A percentile compares a stretch with the other conserved stretches of the same genome.
Conservation (phyloP, 1,140 invertebrate species). For the Geopemphigus sp. region DNA sequence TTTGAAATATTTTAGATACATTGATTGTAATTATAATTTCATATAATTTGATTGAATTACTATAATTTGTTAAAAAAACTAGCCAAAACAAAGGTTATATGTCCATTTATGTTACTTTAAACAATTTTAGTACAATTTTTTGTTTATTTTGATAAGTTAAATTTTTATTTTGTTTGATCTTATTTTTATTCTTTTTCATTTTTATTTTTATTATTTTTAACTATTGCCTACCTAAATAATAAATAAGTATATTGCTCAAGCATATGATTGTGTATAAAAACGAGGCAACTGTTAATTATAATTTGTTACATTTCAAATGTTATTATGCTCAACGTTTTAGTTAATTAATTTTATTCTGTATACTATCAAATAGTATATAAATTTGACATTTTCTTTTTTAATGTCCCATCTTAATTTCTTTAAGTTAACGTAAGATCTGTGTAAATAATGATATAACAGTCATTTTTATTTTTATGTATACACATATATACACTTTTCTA, state of each 20-base stretch:
- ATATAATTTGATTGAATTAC: conserved; percentile 12
- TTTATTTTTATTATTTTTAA: neutral
- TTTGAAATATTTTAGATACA: conserved; percentile 16
- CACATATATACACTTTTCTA: neutral
- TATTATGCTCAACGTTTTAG: conserved; percentile 37
- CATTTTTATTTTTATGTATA: conserved; percentile 31
- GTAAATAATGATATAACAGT: conserved; percentile 9
- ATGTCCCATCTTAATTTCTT: neutral
- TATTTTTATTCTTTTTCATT: no score
- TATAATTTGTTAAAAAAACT: conserved; percentile 11
- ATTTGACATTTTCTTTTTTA: neutral
- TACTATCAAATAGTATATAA: conserved; percentile 18
- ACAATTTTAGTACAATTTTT: conserved; percentile 36
- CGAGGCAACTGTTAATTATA: neutral
- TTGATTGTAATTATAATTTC: conserved; percentile 8
- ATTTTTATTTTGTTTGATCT: conserved; percentile 29
- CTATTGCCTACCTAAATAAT: conserved; percentile 21
- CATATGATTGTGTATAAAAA: conserved; percentile 30
- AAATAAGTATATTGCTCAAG: conserved; percentile 29
- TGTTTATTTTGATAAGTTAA: conserved; percentile 12
- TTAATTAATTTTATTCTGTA: conserved; percentile 26
- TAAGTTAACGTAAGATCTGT: conserved; percentile 22
- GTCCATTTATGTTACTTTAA: conserved; percentile 25
- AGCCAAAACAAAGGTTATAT: neutral
- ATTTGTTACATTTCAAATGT: conserved; percentile 12